Base-by-base conservation (phyloP, 2,113 vertebrate genomes). In the Silurus glanis region DNA sequence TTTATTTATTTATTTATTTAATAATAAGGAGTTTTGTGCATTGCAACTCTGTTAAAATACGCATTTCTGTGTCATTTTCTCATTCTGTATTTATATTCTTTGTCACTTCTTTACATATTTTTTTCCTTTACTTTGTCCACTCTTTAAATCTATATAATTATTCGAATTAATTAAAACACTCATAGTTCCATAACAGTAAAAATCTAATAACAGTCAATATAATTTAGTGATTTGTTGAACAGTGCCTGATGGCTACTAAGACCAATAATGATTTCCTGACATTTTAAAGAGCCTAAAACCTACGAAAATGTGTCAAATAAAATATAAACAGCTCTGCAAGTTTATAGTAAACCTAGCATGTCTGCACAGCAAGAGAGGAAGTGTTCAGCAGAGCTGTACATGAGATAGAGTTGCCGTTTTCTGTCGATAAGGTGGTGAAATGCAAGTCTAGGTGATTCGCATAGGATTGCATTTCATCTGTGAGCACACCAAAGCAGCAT, bases 371-470 rank as follows among this genome's bases (percentile, higher is more conserved):
- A 86, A 64, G 19, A 13, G 23, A 55, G 49, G 58, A 83, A 66
- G 37, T 76, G 47, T 53, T 71, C 58, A 62, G n/a, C 16, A 62
- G 76, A 80, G 84, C 80, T 47, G 47, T 49, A 53, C 8, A 49
- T 25, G 49, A 71, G 85, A 83, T 86, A 75, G 55, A 47, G 69
- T 82, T 83, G 67, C 85, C 83, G 69, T 86, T 82, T 86, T 76
- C 85, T 28, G 80, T 86, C 80, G 85, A 86, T 86, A 83, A 83
- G 85, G 80, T 82, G 85, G 79, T 83, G 80, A 83, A 86, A 86
- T 59, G 80, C 80, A 82, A 83, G 85, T 86, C 85, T 82, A 83
- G 69, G 85, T 86, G 85, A 74, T 86, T 69, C 59, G 45, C 85
- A 76, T 82, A 37, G 80, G 80, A 86, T 86, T 75, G 71, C 85